Base-by-base conservation (phyloP, 2,888 invertebrate genomes). In the Pegoplata infirma region DNA sequence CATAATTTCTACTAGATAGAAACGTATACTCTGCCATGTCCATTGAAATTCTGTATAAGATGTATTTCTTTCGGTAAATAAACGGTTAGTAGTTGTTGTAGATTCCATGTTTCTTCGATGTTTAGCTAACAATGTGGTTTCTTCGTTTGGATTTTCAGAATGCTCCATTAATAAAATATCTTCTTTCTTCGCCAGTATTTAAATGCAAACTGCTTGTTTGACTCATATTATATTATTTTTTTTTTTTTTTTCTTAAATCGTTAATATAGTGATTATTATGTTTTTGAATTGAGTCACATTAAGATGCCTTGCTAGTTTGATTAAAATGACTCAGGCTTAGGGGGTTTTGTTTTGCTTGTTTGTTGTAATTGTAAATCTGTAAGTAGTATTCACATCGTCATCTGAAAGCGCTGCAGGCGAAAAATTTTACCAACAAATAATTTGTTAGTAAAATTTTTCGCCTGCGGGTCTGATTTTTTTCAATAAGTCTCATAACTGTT, bases 1-100 rank as follows among this genome's bases (percentile, higher is more conserved):
- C 28, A 85, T 76, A 0, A 87, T 86, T 66, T 89, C 88, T 21
- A 86, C 53, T 0, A 86, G 66, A 77, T 85, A 86, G 12, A 78
- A 82, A 63, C 56, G 68, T 14, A 40, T 58, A 36, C n/a, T 55
- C 36, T 32, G 58, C 59, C 74, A 69, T 16, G 23, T 44, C 23
- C 75, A 53, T 47, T 32, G 69, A 36, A 46, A 47, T 44, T 46
- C 23, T 3, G 6, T 5, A 51, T 16, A 16, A 12, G 36, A 5
- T 25, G 19, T 23, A 21, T 17, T 2, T 14, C 17, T 10, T 23
- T 58, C 16, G 40, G 21, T 61, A 21, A 51, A 19, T 7, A 49
- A 61, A 46, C 28, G n/a, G n/a, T n/a, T 46, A n/a, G 25, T 19
- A 36, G 55, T 19, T 1, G 16, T 51, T 10, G 10, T 55, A 36